Evolutionary conservation across 2,113 vertebrate species (phyloP).

Genomic region (Chamaea fasciata): DNA sequence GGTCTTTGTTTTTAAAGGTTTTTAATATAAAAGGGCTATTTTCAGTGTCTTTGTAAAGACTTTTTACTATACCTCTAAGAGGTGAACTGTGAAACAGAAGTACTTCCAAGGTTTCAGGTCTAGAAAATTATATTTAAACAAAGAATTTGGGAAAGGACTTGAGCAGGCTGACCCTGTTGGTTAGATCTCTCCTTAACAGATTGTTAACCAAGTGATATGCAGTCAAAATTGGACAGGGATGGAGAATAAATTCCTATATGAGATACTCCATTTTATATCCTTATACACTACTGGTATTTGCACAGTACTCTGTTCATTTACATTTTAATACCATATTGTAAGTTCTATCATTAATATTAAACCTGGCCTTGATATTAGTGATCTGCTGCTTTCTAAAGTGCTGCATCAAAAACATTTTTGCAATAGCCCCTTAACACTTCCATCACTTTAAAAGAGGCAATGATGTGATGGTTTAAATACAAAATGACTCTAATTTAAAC

Average conservation of each 20-base stretch:
- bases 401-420: not conserved
- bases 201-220: not conserved
- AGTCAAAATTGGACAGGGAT: not conserved
- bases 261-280: not conserved
- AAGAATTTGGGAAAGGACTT: not conserved
- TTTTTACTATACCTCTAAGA: not conserved
- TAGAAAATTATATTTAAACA: not conserved
- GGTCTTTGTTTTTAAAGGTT: not conserved
- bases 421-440: not conserved
- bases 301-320: not conserved
- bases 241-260: not conserved
- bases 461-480: not conserved
- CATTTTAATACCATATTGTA: not conserved
- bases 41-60: not conserved
- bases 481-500: not conserved
- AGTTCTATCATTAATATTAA: slow-evolving; percentile 17
- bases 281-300: not conserved
- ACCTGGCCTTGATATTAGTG: not conserved
- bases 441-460: not conserved
- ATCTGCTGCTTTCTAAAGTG: not conserved
- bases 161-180: not conserved
- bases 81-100: not conserved
- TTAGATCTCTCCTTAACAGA: not conserved
- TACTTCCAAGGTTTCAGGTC: not conserved
- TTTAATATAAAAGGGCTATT: not conserved